Base-by-base conservation (phyloP, 2,888 invertebrate genomes). In the Drosophila lacicola region DNA sequence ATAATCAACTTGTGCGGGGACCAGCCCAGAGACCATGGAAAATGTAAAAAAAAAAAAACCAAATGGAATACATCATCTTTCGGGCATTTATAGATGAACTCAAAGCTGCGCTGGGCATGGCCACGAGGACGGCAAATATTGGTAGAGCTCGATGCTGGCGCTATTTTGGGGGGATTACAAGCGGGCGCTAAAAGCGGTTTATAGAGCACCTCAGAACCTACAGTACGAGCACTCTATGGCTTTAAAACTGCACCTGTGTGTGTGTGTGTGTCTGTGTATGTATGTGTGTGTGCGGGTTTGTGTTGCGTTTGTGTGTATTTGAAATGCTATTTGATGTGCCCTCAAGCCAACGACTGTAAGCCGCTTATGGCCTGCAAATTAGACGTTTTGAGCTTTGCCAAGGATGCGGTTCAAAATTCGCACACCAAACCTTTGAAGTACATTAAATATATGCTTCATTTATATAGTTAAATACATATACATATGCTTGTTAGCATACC, bases 281-380 rank as follows among this genome's bases (percentile, higher is more conserved):
- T 2, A 17, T 17, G 55, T 39, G 34, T 14, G 34, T 25, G 25
- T 25, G 25, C 17, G 34, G 11, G 29, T 54, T 58, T 47, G 42
- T 21, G 60, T 54, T 25, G 1, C 25, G 29, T 29, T 29, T 29
- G 55, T 55, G 55, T 19, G 41, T 33, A 33, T 74, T 76, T 73
- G 60, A 77, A 80, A 78, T 80, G 72, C 78, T 49, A 70, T 86
- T 83, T 86, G 81, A 86, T 80, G 78, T 78, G 66, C 70, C 53
- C 54, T 54, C 61, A 71, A 70, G 58, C 33, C 63, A 62, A 55
- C 60, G 63, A 21, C 61, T 49, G 25, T 83, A 83, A 83, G 86
- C 83, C 68, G 86, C 86, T 86, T 83, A 83, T 83, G 83, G 73
- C 71, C 79, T 73, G 54, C 74, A 83, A 80, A 83, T 86, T 86